These are phyloP conservation scores for Anomalospiza imberbis DNA, from an alignment of 2,797 vertebrate species.

Conservation along the genomic window DNA sequence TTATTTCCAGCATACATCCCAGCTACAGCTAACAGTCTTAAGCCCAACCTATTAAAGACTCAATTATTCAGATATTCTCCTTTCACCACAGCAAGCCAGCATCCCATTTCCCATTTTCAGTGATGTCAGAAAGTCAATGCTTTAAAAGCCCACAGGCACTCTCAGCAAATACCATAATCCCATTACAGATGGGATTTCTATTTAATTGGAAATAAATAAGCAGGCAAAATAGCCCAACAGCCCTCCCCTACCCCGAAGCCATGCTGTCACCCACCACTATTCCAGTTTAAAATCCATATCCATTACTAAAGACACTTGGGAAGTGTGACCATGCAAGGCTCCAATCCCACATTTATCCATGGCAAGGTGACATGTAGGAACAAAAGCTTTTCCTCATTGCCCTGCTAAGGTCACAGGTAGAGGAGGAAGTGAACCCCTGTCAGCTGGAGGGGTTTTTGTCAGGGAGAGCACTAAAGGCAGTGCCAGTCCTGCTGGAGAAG, in stretches of 20 bases:
- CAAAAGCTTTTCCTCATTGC: not conserved
- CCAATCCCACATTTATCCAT: not conserved
- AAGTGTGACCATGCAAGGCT: not conserved
- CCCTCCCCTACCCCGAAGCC: not conserved
- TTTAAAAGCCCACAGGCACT: not conserved
- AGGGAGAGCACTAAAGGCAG: not conserved
- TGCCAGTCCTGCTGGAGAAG: not conserved
- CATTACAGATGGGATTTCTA: slow-evolving; percentile 12
- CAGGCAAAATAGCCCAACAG: not conserved
- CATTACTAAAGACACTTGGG: not conserved
- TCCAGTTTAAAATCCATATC: not conserved
- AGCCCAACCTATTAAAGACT: not conserved
- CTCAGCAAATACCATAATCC: not conserved
- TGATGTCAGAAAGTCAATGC: slow-evolving; percentile 1
- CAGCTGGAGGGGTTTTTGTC: not conserved
- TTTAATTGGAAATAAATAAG: not conserved
- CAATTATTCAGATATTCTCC: not conserved
- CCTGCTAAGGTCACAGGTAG: not conserved
- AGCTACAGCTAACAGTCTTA: not conserved
- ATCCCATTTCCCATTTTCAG: not conserved
- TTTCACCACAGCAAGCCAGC: not conserved
- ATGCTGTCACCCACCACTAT: not conserved
- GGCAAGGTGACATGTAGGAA: not conserved
- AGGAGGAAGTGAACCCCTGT: not conserved
- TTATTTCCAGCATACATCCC: not conserved